Percentiles rank a stretch among this genome's conserved stretches.
Conservation (phyloP, 2,888 invertebrate genomes). For the Diarsia dahlii region DNA sequence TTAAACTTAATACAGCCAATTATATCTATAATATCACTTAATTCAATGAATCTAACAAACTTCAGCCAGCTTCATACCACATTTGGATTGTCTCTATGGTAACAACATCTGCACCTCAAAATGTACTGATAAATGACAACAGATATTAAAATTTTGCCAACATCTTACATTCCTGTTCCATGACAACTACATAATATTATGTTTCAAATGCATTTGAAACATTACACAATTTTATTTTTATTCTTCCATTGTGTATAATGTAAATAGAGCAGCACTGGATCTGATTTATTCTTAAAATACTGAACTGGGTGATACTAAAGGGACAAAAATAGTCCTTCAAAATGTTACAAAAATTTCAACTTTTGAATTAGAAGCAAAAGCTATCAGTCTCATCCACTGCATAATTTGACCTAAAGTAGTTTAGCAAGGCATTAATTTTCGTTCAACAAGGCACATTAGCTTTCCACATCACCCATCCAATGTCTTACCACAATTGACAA, state of each 20-base stretch:
- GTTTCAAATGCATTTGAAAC: slow-evolving; percentile 17
- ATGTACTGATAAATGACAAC: slow-evolving; percentile 4
- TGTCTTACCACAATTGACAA: slow-evolving; percentile 69
- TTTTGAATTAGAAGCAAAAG: slow-evolving; percentile 60
- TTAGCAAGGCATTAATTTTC: slow-evolving; percentile 53
- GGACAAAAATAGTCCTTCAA: slow-evolving; percentile 44
- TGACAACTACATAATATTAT: not conserved
- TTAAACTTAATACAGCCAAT: slow-evolving; percentile 56
- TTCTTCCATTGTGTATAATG: not conserved
- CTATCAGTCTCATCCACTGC: slow-evolving; percentile 65
- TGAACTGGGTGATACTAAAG: slow-evolving; percentile 33
- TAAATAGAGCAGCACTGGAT: slow-evolving; percentile 14
- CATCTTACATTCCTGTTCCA: slow-evolving; percentile 6
- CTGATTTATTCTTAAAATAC: slow-evolving; percentile 37
- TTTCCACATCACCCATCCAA: slow-evolving; percentile 51
- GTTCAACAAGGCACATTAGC: slow-evolving; percentile 64
- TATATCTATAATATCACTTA: slow-evolving; percentile 60
- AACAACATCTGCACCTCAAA: slow-evolving; percentile 19
- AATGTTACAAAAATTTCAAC: slow-evolving; percentile 47
- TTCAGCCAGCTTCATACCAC: slow-evolving; percentile 26
- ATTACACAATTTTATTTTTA: no score
- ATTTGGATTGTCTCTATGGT: slow-evolving; percentile 9
- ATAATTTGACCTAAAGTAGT: slow-evolving; percentile 55
- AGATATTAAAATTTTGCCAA: slow-evolving; percentile 16
- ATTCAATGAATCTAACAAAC: slow-evolving; percentile 39